phyloP scores from a whole-genome alignment of 2,797 vertebrate species.

The Tachyglossus aculeatus region DNA sequence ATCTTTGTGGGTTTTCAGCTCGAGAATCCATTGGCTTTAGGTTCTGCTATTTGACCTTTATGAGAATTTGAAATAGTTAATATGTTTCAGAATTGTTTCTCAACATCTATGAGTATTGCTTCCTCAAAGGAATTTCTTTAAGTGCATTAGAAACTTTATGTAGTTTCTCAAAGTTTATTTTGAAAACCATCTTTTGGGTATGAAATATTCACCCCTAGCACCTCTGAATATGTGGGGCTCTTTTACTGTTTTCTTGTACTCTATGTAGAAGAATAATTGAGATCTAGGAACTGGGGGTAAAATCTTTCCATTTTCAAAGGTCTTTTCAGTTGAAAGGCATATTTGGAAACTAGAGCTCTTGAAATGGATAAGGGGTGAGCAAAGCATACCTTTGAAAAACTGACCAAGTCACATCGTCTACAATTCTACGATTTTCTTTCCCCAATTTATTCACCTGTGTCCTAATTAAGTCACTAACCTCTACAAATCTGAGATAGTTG shows the following conservation, averaged over 20 bases:
- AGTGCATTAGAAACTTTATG: neutral
- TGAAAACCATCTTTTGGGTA: neutral
- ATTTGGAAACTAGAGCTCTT: neutral
- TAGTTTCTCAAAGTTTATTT: conserved; percentile 19
- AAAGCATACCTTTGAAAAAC: conserved; percentile 33
- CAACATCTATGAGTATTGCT: conserved; percentile 38
- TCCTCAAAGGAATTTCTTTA: conserved; percentile 19
- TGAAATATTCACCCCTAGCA: conserved; percentile 1
- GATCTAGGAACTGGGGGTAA: neutral
- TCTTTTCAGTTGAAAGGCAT: neutral
- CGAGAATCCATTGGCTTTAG: conserved; percentile 61
- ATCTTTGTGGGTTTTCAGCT: conserved; percentile 55
- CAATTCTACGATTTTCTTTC: conserved; percentile 29
- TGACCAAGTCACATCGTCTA: conserved; percentile 10
- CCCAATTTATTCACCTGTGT: no score
- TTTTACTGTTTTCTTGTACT: neutral
- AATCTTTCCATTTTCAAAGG: conserved; percentile 22
- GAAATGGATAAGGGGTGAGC: conserved; percentile 3
- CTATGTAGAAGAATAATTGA: conserved; percentile 2
- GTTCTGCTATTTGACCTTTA: conserved; percentile 42
- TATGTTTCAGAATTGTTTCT: conserved; percentile 48
- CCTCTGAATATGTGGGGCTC: neutral
- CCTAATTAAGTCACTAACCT: no score
- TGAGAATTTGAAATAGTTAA: conserved; percentile 58
- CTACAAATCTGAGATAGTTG: no score